Evolutionary conservation across 2,113 vertebrate genomes (phyloP), one percentile per base, ranked within the genome.

Genomic region (Leptosomus discolor): DNA sequence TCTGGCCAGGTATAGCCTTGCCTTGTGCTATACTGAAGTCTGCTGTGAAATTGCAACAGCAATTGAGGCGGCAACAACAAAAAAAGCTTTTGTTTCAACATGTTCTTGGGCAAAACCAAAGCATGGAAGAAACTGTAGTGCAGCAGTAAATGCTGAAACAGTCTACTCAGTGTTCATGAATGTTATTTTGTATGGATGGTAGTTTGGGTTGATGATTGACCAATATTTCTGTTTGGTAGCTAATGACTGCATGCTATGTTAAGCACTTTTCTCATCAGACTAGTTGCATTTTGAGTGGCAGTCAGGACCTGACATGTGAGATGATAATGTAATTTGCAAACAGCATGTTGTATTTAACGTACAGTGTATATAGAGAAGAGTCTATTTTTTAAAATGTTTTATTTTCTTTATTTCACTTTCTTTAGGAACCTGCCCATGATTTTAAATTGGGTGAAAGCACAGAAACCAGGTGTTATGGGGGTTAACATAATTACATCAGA

Each of bases 401-500:
- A 63, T 61, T 88, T 68, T 82, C 29, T 60, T 74, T 81, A 36
- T 93, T 65, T 86, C 71, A 41, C 60, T 94, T 87, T 78, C 12
- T 93, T 43, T 92, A 99, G 99, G 97, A 99, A 99, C 91, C 98
- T 99, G 89, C 99, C 99, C 56, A 97, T 98, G 94, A 99, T 99
- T 94, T 98, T 99, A 96, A 98, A 98, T 23, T 99, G 99, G 99
- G 99, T 99, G 87, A 98, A 99, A 96, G 97, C 96, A n/a, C 99
- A 99, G 97, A 99, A 98, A 88, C 99, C 99, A 2, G 99, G 99
- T 26, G 76, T 97, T 78, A 98, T 97, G 88, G 99, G 99, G 15
- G 99, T 99, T 92, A 99, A 99, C 97, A 99, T 99, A 97, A 99
- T 99, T 97, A 99, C 99, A 1, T 99, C 99, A 14, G 99, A 99